These are phyloP conservation scores for Scelioninae gen. 2 DNA, from an alignment of 2,888 invertebrate genomes.

Conservation along the genomic window DNA sequence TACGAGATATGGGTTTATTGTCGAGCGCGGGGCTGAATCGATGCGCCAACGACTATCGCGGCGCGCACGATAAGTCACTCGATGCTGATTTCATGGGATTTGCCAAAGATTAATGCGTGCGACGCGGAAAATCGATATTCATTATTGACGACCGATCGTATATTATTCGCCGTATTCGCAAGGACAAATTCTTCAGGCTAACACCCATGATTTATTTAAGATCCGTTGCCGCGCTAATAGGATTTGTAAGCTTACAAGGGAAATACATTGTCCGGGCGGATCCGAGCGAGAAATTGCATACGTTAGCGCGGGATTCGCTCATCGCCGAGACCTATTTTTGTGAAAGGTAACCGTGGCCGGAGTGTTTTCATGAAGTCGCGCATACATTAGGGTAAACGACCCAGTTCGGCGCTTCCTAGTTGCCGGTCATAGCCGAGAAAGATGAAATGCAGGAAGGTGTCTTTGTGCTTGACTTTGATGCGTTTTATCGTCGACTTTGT, in stretches of 20 bases:
- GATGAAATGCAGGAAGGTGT: conserved; percentile 26
- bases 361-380: conserved; percentile 47
- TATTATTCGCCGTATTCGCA: conserved; percentile 48
- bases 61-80: conserved; percentile 55
- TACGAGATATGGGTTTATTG: conserved; percentile 58
- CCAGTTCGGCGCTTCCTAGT: conserved; percentile 15
- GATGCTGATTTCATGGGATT: conserved; percentile 59
- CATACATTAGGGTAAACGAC: conserved; percentile 50
- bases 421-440: conserved; percentile 13
- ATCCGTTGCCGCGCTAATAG: conserved; percentile 45
- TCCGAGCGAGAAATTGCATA: conserved; percentile 53
- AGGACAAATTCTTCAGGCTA: conserved; percentile 58
- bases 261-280: conserved; percentile 52
- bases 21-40: conserved; percentile 42
- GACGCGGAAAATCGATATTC: conserved; percentile 55
- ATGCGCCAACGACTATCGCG: conserved; percentile 54
- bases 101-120: conserved; percentile 57
- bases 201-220: conserved; percentile 52
- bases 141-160: conserved; percentile 58
- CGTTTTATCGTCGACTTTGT: conserved; percentile 13
- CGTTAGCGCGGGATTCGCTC: conserved; percentile 33
- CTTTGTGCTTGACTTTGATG: conserved; percentile 22
- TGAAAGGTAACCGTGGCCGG: conserved; percentile 6
- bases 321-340: conserved; percentile 39
- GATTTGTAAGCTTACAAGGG: conserved; percentile 48